Conservation (phyloP, 2,113 vertebrate genomes). For the Aptenodytes patagonicus region DNA sequence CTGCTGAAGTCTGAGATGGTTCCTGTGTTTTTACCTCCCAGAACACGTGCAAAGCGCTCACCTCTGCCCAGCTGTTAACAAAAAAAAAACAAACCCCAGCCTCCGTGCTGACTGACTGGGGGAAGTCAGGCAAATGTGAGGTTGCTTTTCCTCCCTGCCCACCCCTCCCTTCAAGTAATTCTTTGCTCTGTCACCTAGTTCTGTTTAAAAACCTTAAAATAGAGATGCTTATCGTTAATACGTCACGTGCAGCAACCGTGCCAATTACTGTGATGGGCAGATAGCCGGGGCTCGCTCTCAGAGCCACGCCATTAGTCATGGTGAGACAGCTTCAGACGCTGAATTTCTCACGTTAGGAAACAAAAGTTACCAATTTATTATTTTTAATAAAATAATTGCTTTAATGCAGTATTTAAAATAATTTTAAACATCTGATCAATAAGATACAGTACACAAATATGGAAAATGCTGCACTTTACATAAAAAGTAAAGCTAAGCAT, state of each 20-base stretch:
- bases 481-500: constrained; percentile 81
- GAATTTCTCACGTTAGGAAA: not conserved
- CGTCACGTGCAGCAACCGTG: accelerated
- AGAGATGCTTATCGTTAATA: not conserved
- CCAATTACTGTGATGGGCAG: not conserved
- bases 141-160: not conserved
- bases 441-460: constrained; percentile 73
- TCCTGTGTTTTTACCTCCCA: not conserved
- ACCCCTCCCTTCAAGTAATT: not conserved
- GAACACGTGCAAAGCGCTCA: not conserved
- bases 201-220: not conserved
- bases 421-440: constrained; percentile 73
- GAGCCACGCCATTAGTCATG: not conserved
- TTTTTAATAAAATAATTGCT: constrained; percentile 81
- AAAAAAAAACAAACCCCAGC: not conserved
- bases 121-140: not conserved
- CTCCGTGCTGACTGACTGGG: not conserved
- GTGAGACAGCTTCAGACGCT: not conserved
- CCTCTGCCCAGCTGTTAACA: not conserved
- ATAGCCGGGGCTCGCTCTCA: not conserved
- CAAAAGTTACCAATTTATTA: constrained; percentile 1
- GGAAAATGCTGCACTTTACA: constrained; percentile 75
- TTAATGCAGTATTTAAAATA: constrained; percentile 81
- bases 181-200: not conserved
- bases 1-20: not conserved